Base-by-base conservation (phyloP, 2,888 invertebrate genomes). In the Ptychoptera contaminata region DNA sequence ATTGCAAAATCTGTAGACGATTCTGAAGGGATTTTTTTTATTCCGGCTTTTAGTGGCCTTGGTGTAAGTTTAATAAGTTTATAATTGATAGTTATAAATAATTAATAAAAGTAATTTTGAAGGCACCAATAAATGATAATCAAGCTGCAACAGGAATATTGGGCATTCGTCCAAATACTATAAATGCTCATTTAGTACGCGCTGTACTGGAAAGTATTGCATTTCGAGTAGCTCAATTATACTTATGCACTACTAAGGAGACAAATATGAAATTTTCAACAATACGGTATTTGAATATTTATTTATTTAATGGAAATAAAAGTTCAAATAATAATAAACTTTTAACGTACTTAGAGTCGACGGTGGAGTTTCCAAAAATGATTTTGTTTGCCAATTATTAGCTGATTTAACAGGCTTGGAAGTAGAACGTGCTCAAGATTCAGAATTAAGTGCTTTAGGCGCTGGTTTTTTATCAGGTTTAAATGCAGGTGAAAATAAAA, bases 361-460 rank as follows among this genome's bases (percentile, higher is more conserved):
- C 63, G 96, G 96, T 2, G 96, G 96, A n/a, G 92, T 96, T n/a
- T 82, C 92, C 0, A 79, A 78, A 50, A 96, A 93, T 62, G 80
- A 92, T 64, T 96, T 96, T 59, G 70, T 96, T 37, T 79, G 87
- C 53, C 93, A 94, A 62, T 67, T 87, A 46, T 72, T 96, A 51
- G 79, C 93, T 0, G 87, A 94, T 61, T 68, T 92, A 44, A 82
- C 83, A 1, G 78, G 77, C 0, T 63, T 85, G 43, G 61, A 68
- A 1, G 82, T 94, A 5, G 82, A 90, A 59, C 70, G 93, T 32
- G 74, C 85, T 0, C 61, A 65, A 0, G 76, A 78, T 49, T 68
- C 76, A 0, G 92, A 94, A 63, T 82, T 86, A 72, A 82, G 92
- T 2, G 81, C 83, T 34, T 67, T 86, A 45, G 97, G 97, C 0